Conservation (phyloP, 1,140 invertebrate genomes). For the Berghia stephanieae region DNA sequence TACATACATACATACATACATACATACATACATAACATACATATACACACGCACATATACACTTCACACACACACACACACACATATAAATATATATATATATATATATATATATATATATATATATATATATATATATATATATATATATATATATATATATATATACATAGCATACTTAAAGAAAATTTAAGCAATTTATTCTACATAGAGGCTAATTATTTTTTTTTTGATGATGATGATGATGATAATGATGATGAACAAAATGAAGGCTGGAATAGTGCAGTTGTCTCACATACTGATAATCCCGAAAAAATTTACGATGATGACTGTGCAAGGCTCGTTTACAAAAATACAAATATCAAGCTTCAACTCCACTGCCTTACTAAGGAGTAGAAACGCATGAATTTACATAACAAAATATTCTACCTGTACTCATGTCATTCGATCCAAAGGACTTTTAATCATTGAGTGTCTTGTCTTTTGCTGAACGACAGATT, state of each 20-base stretch:
- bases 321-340: too few species aligned
- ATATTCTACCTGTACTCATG: too few species aligned
- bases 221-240: background rate
- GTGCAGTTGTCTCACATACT: too few species aligned
- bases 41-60: background rate
- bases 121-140: background rate
- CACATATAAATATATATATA: background rate
- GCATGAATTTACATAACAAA: too few species aligned
- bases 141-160: background rate
- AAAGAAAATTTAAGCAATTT: background rate
- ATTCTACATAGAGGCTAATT: background rate
- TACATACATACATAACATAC: background rate
- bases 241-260: background rate
- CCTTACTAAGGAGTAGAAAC: too few species aligned
- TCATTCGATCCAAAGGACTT: too few species aligned
- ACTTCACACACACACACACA: background rate
- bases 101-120: background rate
- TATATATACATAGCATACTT: background rate
- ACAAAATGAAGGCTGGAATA: background rate
- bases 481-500: too few species aligned
- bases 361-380: background rate
- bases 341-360: background rate
- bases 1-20: background rate
- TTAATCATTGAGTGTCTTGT: too few species aligned
- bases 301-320: too few species aligned